phyloP scores from a whole-genome alignment of 2,113 vertebrate species.

The Platichthys flesus region DNA sequence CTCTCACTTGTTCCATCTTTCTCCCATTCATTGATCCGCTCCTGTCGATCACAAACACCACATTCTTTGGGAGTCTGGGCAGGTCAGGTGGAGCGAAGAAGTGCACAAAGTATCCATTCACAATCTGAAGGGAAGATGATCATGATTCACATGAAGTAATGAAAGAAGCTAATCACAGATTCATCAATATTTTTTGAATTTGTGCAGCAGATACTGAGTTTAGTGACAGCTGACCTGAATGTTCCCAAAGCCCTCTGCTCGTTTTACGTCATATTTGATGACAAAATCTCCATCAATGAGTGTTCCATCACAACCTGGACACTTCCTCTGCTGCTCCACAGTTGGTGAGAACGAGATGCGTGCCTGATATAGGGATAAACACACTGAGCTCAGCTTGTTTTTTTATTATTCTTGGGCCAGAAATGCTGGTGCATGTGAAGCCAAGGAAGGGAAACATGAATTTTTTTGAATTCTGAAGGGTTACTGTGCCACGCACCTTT shows the following conservation, averaged over 20 bases:
- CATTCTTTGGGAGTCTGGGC: conserved; percentile 75
- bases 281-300: conserved; percentile 89
- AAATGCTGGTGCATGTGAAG: not conserved
- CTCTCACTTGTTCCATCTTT: conserved; percentile 77
- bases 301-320: conserved; percentile 84
- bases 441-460: not conserved
- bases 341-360: conserved; percentile 81
- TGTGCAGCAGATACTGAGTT: not conserved
- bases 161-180: not conserved
- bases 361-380: conserved; percentile 64
- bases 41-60: conserved; percentile 83
- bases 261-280: conserved; percentile 90
- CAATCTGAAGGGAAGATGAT: conserved; percentile 68
- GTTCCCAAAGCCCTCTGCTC: conserved; percentile 81
- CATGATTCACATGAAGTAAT: not conserved
- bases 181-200: not conserved
- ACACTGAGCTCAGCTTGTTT: not conserved
- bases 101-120: conserved; percentile 86
- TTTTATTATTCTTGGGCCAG: not conserved
- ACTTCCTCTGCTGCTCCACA: conserved; percentile 88
- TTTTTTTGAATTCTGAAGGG: not conserved
- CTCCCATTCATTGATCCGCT: conserved; percentile 75
- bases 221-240: conserved; percentile 83
- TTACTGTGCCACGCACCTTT: conserved; percentile 78
- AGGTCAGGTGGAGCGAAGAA: conserved; percentile 80